Evolutionary conservation across 1,140 invertebrate species (phyloP), one percentile per base, ranked within the genome.

Genomic region (Ostrea edulis): DNA sequence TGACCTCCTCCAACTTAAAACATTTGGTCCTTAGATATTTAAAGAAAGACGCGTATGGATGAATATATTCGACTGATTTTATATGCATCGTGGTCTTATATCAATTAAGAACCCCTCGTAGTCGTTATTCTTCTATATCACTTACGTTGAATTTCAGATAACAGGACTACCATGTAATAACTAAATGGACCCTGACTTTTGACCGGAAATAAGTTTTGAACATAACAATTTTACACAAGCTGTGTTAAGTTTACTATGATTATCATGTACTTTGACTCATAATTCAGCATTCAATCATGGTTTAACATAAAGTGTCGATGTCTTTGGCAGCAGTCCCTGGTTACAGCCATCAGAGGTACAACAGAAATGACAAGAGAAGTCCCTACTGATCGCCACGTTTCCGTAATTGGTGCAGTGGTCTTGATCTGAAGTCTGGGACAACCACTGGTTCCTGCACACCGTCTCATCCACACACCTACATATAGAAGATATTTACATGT

Each of bases 391-490:
- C 25, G 14, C 5, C 14, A 77, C 68, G 14, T 77, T 9, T 9
- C 68, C 11, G 35, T 77, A 77, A 12, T 77, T 77, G 8, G 14
- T 77, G 25, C 68, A 77, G 68, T 77, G 29, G 25, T 71, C 68
- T 11, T 71, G 29, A 14, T 71, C 68, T 1, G 68, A 71, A 0
- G 25, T 71, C 8, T 71, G 68, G 14, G 68, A 71, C 9, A 71
- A 29, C 68, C 68, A 71, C 68, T 29, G 29, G 25, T 71, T 71
- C 68, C 25, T 29, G 29, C 25, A 71, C 17, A 71, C 68, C 8
- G 68, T 71, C 68, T 71, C 68, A 25, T 71, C 29, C 12, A 71
- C 68, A 29, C 68, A 71, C 29, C 68, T 71, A 25, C 29, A 29
- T 12, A 14, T 29, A 62, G 14, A 20, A 62, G 20, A 44, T 44